A percentile compares a stretch with the other conserved stretches of the same genome.
These are phyloP conservation scores for Oceanodroma leucorhoa DNA, from an alignment of 2,797 vertebrate genomes.

Conservation along the genomic window DNA sequence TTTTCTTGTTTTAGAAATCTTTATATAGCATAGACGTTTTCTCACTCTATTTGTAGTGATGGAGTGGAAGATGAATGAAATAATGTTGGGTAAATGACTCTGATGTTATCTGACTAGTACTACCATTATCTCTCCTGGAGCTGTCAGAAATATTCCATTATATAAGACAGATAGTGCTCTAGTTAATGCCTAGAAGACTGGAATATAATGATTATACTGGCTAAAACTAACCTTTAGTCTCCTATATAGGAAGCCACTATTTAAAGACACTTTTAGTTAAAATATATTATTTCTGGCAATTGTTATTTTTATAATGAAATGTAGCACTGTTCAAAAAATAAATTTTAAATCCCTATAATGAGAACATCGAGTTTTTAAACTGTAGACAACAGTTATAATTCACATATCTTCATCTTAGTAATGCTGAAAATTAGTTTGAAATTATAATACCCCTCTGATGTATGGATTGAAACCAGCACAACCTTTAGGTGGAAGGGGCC, in stretches of 20 bases:
- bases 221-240: constrained; percentile 32
- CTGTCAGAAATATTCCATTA: constrained; percentile 57
- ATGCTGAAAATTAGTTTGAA: not conserved
- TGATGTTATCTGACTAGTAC: constrained; percentile 69
- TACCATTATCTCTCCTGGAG: constrained; percentile 55
- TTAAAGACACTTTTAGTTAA: constrained; percentile 41
- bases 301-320: not conserved
- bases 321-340: not conserved
- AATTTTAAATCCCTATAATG: not conserved
- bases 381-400: not conserved
- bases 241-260: not conserved
- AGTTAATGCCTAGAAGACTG: not conserved
- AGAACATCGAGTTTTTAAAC: not conserved
- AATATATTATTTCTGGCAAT: constrained; percentile 23
- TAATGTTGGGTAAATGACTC: constrained; percentile 71
- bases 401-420: not conserved
- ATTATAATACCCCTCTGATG: not conserved
- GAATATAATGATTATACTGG: not conserved
- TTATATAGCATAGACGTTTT: constrained; percentile 66
- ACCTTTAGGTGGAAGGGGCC: not conserved
- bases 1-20: constrained; percentile 64
- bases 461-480: not conserved
- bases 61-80: constrained; percentile 71
- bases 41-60: constrained; percentile 65
- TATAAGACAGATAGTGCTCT: constrained; percentile 49